phyloP scores from a whole-genome alignment of 2,888 invertebrate species.

The Diaperis boleti region DNA sequence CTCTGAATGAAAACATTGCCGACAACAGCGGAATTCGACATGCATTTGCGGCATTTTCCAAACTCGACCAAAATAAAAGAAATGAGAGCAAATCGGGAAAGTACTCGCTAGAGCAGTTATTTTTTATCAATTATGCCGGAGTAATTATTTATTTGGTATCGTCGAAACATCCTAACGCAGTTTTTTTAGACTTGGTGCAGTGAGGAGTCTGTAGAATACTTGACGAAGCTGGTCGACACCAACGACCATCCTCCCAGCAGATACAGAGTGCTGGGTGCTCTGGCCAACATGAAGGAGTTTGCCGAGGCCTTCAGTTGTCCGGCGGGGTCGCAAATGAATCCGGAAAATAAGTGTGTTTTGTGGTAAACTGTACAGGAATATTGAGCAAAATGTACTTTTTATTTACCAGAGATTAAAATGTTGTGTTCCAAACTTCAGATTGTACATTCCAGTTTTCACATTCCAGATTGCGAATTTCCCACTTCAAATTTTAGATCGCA shows the following conservation, averaged over 20 bases:
- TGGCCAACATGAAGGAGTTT: slow-evolving; percentile 64
- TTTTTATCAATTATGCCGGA: slow-evolving; percentile 63
- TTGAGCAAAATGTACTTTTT: too few species aligned
- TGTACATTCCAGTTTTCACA: too few species aligned
- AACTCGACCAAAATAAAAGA: slow-evolving; percentile 22
- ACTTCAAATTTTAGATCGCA: too few species aligned
- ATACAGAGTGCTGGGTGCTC: slow-evolving; percentile 61
- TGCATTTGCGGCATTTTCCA: slow-evolving; percentile 59
- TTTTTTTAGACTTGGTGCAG: slow-evolving; percentile 63
- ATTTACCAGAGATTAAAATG: too few species aligned
- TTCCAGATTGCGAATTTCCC: too few species aligned
- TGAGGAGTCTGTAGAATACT: slow-evolving; percentile 55
- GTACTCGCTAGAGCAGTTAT: slow-evolving; percentile 62
- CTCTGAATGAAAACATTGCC: slow-evolving; percentile 86
- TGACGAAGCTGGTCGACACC: slow-evolving; percentile 35
- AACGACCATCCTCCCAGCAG: slow-evolving; percentile 57
- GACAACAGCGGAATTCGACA: slow-evolving; percentile 82
- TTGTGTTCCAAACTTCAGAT: too few species aligned
- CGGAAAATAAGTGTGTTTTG: slow-evolving; percentile 60
- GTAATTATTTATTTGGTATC: slow-evolving; percentile 50
- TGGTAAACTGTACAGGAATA: slow-evolving; percentile 54
- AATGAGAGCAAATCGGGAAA: neutral
- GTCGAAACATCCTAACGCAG: too few species aligned
- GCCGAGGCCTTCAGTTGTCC: slow-evolving; percentile 62
- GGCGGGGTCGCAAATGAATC: slow-evolving; percentile 61